Percentiles rank a stretch among this genome's conserved stretches.
These are phyloP conservation scores for Eulithis prunata DNA, from an alignment of 2,888 invertebrate genomes.

Conservation along the genomic window DNA sequence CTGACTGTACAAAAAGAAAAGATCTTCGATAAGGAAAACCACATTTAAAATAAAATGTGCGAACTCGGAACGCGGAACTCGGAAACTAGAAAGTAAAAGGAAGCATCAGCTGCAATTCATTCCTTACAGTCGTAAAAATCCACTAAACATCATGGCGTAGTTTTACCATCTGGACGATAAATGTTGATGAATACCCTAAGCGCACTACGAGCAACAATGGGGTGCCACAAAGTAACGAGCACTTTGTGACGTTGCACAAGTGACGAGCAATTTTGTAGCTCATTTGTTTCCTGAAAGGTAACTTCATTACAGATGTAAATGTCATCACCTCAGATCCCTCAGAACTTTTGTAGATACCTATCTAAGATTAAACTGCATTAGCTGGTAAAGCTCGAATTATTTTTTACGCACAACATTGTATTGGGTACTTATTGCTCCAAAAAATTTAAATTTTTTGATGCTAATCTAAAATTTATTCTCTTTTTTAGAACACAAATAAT, in stretches of 20 bases:
- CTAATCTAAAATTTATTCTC: no score
- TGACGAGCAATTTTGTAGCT: conserved; percentile 7
- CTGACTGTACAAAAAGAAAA: neutral
- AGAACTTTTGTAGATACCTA: no score
- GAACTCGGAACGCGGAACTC: conserved; percentile 1
- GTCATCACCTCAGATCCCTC: neutral
- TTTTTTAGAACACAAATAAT: no score
- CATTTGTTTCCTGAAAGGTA: neutral
- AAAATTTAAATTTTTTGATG: no score
- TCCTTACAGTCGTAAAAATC: conserved; percentile 16
- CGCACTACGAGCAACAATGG: conserved; percentile 5
- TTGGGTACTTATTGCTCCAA: no score
- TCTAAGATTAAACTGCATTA: no score
- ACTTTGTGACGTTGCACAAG: no score
- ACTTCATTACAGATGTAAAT: neutral
- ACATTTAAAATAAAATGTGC: neutral
- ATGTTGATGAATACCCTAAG: conserved; percentile 12
- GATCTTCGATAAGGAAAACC: conserved; percentile 13
- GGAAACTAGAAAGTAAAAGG: conserved; percentile 6
- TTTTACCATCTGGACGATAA: conserved; percentile 21
- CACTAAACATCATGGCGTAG: conserved; percentile 14
- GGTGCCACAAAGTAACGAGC: neutral
- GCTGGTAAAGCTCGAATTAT: no score
- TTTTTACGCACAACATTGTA: no score
- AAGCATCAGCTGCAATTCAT: conserved; percentile 24